Evolutionary conservation across 1,140 invertebrate genomes (phyloP).

Genomic region (Hylaeus anthracinus): DNA sequence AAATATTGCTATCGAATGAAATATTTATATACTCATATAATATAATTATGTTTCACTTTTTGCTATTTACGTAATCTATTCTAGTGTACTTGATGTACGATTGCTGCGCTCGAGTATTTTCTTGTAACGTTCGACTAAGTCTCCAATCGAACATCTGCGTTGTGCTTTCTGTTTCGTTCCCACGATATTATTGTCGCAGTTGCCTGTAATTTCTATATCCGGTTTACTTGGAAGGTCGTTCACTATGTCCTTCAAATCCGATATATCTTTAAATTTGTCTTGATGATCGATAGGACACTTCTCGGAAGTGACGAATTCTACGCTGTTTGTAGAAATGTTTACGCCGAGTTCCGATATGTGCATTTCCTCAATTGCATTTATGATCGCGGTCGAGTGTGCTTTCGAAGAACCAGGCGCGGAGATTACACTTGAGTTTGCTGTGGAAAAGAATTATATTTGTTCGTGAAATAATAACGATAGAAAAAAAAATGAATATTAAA

Average conservation of each 20-base stretch:
- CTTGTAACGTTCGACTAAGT: slow-evolving; percentile 74
- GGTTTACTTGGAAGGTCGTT: slow-evolving; percentile 17
- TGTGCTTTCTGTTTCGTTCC: slow-evolving; percentile 25
- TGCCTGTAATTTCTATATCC: slow-evolving; percentile 20
- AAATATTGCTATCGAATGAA: no score
- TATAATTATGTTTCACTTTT: no score
- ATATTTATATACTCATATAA: no score
- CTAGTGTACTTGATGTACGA: neutral
- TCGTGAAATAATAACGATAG: neutral
- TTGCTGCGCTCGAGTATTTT: slow-evolving; percentile 58
- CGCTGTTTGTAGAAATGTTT: slow-evolving; percentile 34
- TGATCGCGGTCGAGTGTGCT: slow-evolving; percentile 58
- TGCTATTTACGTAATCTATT: no score
- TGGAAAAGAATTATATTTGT: slow-evolving; percentile 13
- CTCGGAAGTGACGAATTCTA: slow-evolving; percentile 24
- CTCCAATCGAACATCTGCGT: slow-evolving; percentile 41
- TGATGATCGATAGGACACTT: slow-evolving; percentile 33
- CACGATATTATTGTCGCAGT: slow-evolving; percentile 14
- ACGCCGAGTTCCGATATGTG: slow-evolving; percentile 47
- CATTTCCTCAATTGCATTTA: slow-evolving; percentile 43
- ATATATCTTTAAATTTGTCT: slow-evolving; percentile 11
- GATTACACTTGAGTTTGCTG: slow-evolving; percentile 58
- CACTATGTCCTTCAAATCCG: slow-evolving; percentile 16
- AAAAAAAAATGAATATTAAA: neutral
- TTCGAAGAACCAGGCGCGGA: slow-evolving; percentile 50